Base-by-base conservation (phyloP, 2,888 invertebrate genomes). In the Drosophila mimetica region DNA sequence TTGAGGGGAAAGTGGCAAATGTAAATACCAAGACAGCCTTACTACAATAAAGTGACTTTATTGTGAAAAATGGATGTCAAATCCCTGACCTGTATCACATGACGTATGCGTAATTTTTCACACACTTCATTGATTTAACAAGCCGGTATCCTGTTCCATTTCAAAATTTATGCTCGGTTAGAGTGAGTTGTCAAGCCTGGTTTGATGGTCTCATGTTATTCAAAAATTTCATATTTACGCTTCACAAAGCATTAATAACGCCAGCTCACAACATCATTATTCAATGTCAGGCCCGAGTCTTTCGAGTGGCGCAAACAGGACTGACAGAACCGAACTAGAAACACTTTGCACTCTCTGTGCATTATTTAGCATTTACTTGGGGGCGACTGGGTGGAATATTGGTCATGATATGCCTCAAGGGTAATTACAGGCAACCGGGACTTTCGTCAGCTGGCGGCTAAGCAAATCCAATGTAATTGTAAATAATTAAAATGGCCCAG, bases 71-170 rank as follows among this genome's bases (percentile, higher is more conserved):
- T 54, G 16, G 5, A 34, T 42, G 25, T 22, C 4, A 14, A 30
- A n/a, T 20, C 25, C 41, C 28, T 48, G 28, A 30, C 20, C 65
- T 30, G 42, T 30, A 4, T 3, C 64, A 64, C 64, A 50, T 36
- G 64, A 22, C 66, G 51, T 65, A 37, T 50, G 18, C 34, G 65
- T 65, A 42, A 44, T 51, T 64, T 64, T 65, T 30, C 34, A 22
- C 64, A 64, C 66, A 37, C 42, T 65, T 64, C 66, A 64, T 64
- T 64, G 65, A 51, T 59, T 59, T 59, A 65, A 44, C 51, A 51
- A 36, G 25, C 11, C 8, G 34, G 16, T 18, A 8, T 55, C 55
- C 52, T 55, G 34, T 25, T 4, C 7, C 22, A 18, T 13, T 8
- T 8, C 6, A n/a, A 32, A 55, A 41, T 18, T 34, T 28, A 36